Evolutionary conservation across 2,113 vertebrate species (phyloP), one percentile per base, ranked within the genome.

Genomic region (Scophthalmus maximus): DNA sequence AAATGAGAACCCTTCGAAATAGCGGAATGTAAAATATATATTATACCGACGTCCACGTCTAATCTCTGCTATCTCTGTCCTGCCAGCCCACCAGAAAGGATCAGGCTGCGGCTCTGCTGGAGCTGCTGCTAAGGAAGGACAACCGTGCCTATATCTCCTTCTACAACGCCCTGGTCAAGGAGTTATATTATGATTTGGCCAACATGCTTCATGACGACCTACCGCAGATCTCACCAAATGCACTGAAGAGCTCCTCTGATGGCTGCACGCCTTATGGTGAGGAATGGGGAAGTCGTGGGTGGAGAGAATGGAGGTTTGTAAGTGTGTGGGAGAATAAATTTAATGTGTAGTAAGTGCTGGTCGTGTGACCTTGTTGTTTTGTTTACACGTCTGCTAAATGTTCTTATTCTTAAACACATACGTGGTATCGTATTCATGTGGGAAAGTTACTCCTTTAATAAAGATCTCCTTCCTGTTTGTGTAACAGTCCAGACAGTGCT

Each of bases 101-200:
- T 4, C 91, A 95, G 90, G 97, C 97, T 34, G 91, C 89, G 62
- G 88, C 90, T 26, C 85, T 99, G 64, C 80, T 99, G 68, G 95
- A 95, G 64, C 76, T 95, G 47, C 90, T 99, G 76, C 93, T 99
- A 74, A 82, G 62, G 42, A 99, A 98, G 88, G 95, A 96, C 88
- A 96, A 97, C 86, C 76, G 83, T 44, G 88, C 95, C 5, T 98
- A 96, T 47, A 91, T 96, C 86, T 99, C 98, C 5, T 98, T 99
- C 89, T 98, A 98, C 88, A 98, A 99, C 32, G 96, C 97, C 23
- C 83, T 99, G 0, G 84, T 96, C 40, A 94, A 93, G 0, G 97
- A 99, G 88, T 91, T 94, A 0, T 98, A 98, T 66, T 87, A 92
- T 65, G 96, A 99, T 87, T 93, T 98, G 79, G 97, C 97, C 56